phyloP scores from a whole-genome alignment of 2,888 invertebrate genomes.

The Drosophila melanocephala region DNA sequence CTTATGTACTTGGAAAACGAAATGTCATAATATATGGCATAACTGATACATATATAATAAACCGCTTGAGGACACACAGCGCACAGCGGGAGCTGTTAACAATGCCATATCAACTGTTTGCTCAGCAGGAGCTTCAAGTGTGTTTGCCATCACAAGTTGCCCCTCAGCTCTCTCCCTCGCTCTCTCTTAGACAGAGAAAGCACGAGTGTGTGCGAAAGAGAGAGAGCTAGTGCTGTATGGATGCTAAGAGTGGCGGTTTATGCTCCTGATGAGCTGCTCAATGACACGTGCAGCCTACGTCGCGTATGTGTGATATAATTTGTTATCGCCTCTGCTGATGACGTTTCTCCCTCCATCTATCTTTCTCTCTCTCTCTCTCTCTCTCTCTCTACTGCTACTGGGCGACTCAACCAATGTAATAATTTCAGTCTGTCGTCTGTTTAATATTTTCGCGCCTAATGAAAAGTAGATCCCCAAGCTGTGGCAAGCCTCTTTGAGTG shows the following conservation, averaged over 20 bases:
- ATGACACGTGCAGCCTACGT: conserved; percentile 70
- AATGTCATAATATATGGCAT: conserved; percentile 74
- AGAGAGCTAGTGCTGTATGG: conserved; percentile 17
- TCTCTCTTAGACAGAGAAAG: conserved; percentile 32
- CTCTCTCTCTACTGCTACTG: background rate
- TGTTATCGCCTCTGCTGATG: conserved; percentile 69
- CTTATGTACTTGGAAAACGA: conserved; percentile 51
- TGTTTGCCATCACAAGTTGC: conserved; percentile 23
- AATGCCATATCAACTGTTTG: conserved; percentile 73
- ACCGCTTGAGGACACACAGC: conserved; percentile 61
- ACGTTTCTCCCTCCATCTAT: conserved; percentile 18
- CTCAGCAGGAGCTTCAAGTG: conserved; percentile 23
- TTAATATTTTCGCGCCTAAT: conserved; percentile 80
- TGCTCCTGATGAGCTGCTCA: conserved; percentile 77
- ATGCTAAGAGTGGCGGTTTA: conserved; percentile 43
- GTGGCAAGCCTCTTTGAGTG: conserved; percentile 18
- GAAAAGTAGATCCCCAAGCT: conserved; percentile 63
- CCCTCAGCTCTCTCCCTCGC: conserved; percentile 16
- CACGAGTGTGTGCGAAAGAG: background rate
- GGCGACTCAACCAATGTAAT: conserved; percentile 39
- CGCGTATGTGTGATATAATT: conserved; percentile 78
- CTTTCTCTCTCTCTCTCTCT: background rate
- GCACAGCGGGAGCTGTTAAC: conserved; percentile 51
- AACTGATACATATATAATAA: conserved; percentile 78
- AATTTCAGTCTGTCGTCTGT: conserved; percentile 71